Conservation (phyloP, 2,888 invertebrate genomes). For the Rhorus exstirpatorius region DNA sequence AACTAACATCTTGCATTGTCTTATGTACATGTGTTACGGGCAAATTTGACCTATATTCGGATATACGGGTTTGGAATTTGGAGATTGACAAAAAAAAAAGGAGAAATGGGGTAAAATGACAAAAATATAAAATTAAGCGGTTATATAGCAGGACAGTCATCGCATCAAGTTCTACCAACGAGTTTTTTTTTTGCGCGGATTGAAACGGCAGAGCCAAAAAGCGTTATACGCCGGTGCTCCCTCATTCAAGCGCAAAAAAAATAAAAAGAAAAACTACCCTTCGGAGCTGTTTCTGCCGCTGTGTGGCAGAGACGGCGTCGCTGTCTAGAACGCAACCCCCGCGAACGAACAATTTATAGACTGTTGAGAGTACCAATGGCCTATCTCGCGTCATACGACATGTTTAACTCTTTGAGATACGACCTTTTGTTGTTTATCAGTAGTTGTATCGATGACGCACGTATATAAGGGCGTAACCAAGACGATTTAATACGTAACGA, state of each 20-base stretch:
- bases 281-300: neutral
- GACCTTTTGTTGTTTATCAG: too few species aligned
- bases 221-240: neutral
- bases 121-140: neutral
- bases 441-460: neutral
- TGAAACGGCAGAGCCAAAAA: neutral
- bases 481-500: too few species aligned
- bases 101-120: neutral
- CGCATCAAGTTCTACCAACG: too few species aligned
- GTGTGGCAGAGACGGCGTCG: constrained; percentile 28
- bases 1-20: neutral
- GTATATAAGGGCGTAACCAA: neutral
- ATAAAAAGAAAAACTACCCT: neutral
- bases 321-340: constrained; percentile 37
- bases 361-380: neutral
- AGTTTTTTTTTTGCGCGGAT: neutral
- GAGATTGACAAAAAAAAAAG: neutral
- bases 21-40: neutral
- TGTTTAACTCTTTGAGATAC: neutral
- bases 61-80: neutral
- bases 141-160: too few species aligned
- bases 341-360: neutral
- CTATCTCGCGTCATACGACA: neutral
- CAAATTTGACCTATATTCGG: too few species aligned
- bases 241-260: neutral